phyloP scores from a whole-genome alignment of 2,797 vertebrate species.

The Microchirus variegatus region DNA sequence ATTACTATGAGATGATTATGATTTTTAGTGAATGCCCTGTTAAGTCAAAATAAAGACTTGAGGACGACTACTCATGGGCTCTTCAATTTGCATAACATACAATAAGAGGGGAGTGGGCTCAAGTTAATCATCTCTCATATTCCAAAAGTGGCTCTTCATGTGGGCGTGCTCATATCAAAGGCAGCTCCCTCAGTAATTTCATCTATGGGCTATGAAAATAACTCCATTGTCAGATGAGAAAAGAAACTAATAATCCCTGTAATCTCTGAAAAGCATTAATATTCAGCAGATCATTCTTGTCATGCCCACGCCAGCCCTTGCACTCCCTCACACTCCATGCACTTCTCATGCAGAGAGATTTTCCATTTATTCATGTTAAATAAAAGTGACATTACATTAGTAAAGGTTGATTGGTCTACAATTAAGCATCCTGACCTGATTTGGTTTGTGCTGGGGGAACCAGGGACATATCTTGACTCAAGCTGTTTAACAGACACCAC shows the following conservation, averaged over 20 bases:
- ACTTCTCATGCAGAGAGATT: conserved; percentile 80
- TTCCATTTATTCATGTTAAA: conserved; percentile 86
- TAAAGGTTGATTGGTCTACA: conserved; percentile 85
- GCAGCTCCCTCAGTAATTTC: conserved; percentile 79
- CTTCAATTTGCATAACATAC: conserved; percentile 33
- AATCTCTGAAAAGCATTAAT: conserved; percentile 85
- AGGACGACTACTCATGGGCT: conserved; percentile 24
- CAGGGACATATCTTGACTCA: conserved; percentile 51
- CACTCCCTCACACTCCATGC: conserved; percentile 62
- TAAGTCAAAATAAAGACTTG: conserved; percentile 24
- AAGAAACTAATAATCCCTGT: conserved; percentile 82
- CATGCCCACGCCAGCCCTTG: conserved; percentile 66
- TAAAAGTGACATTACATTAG: conserved; percentile 84
- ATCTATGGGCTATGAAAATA: conserved; percentile 85
- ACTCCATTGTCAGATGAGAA: conserved; percentile 80
- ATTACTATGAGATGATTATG: conserved; percentile 15
- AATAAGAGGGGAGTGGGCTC: conserved; percentile 27
- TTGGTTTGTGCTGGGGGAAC: conserved; percentile 69
- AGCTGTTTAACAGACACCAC: conserved; percentile 52
- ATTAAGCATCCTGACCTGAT: conserved; percentile 86
- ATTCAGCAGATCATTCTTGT: conserved; percentile 86
- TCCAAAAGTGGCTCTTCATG: conserved; percentile 68
- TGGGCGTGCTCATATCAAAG: conserved; percentile 77
- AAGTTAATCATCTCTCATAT: conserved; percentile 84
- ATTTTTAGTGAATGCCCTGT: conserved; percentile 16